Conservation (phyloP, 2,113 vertebrate genomes). For the Ancistrus triradiatus region DNA sequence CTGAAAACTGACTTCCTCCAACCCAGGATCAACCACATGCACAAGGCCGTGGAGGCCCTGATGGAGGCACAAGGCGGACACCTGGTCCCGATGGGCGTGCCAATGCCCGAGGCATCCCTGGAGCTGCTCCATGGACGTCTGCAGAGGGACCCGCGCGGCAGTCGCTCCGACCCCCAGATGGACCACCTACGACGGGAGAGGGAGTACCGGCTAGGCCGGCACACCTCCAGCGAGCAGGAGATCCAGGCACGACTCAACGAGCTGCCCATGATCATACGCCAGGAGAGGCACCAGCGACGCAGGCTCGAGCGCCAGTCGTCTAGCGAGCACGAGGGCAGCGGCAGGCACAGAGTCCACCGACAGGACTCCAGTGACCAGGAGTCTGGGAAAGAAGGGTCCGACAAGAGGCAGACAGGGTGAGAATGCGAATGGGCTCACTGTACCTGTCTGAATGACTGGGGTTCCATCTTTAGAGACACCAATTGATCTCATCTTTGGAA, state of each 20-base stretch:
- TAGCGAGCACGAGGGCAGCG: conserved; percentile 73
- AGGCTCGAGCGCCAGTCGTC: conserved; percentile 75
- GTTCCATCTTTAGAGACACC: too few species aligned
- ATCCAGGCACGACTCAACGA: conserved; percentile 74
- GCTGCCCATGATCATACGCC: conserved; percentile 69
- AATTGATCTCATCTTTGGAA: too few species aligned
- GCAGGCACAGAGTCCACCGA: conserved; percentile 72
- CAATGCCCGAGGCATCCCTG: conserved; percentile 61
- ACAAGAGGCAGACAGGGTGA: conserved; percentile 67
- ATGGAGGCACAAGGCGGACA: conserved; percentile 60
- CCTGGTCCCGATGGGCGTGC: conserved; percentile 55
- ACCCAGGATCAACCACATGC: conserved; percentile 79
- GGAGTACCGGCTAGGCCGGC: conserved; percentile 68
- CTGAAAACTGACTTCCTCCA: conserved; percentile 82
- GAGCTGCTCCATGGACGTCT: conserved; percentile 68
- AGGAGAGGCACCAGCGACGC: conserved; percentile 69
- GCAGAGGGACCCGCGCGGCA: conserved; percentile 69
- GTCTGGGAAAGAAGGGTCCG: conserved; percentile 68
- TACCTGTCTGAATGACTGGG: not conserved
- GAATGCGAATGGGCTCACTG: conserved; percentile 18
- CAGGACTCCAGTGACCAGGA: conserved; percentile 89
- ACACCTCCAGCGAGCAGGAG: conserved; percentile 76
- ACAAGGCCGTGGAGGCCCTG: conserved; percentile 69
- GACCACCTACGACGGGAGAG: conserved; percentile 71
- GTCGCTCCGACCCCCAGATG: conserved; percentile 75